Percentiles rank a stretch among this genome's conserved stretches.
These are phyloP conservation scores for Equus przewalskii DNA, from an alignment of 2,113 vertebrate genomes.

Conservation along the genomic window DNA sequence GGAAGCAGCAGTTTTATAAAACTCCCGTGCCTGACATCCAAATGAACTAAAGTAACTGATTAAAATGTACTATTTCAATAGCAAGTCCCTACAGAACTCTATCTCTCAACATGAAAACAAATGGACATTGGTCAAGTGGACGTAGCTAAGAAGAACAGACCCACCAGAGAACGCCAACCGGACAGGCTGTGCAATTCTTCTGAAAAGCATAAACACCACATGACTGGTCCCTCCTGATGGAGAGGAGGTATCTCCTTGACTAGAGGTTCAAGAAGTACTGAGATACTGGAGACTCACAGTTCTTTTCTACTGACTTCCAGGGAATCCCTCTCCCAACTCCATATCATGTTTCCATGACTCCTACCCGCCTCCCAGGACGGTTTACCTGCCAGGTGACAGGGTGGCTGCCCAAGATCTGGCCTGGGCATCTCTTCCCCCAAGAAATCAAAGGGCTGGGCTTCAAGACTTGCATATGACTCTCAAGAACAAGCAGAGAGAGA, in stretches of 20 bases:
- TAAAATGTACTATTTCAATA: background rate
- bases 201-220: accelerated
- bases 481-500: background rate
- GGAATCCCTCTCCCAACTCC: background rate
- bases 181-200: background rate
- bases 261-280: background rate
- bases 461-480: background rate
- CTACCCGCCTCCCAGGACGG: background rate
- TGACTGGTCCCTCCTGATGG: background rate
- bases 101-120: background rate
- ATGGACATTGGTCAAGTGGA: background rate
- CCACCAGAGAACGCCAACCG: accelerated
- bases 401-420: background rate
- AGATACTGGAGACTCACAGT: background rate
- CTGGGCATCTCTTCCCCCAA: background rate
- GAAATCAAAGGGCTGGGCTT: background rate
- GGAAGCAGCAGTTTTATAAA: background rate
- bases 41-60: background rate
- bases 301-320: background rate
- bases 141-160: background rate
- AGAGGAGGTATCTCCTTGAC: background rate
- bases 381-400: background rate
- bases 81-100: background rate
- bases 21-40: background rate
- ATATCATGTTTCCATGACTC: background rate